Conservation (phyloP, 2,113 vertebrate genomes). For the Lipophrys pholis region DNA sequence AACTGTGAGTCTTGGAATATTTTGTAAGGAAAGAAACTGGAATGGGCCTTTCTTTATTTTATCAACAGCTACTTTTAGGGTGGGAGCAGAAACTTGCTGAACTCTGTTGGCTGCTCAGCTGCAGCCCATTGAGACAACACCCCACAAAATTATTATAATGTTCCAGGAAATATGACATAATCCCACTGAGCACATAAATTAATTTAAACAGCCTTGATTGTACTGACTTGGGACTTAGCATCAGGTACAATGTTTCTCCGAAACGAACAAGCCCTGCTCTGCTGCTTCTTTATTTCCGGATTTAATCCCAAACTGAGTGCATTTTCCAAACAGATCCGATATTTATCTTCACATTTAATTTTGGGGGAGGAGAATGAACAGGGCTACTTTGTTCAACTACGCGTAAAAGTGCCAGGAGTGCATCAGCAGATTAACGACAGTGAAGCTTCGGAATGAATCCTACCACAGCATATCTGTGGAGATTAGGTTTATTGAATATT, state of each 20-base stretch:
- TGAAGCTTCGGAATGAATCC: neutral
- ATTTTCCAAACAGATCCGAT: neutral
- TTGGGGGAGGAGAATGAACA: neutral
- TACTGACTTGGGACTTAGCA: no score
- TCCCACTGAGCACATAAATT: no score
- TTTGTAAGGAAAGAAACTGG: neutral
- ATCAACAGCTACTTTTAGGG: neutral
- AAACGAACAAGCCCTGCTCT: no score
- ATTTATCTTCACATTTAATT: no score
- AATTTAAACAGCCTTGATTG: no score
- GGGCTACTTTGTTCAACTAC: neutral
- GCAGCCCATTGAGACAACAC: neutral
- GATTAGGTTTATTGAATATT: neutral
- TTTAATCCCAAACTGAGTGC: neutral
- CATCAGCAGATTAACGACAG: neutral
- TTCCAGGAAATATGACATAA: constrained; percentile 1
- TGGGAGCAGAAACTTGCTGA: neutral
- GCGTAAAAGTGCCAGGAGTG: neutral
- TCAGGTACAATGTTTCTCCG: no score
- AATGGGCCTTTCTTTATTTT: neutral
- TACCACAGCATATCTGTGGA: constrained; percentile 8
- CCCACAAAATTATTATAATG: neutral
- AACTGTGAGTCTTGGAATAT: neutral
- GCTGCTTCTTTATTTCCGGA: neutral
- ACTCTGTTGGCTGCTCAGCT: neutral